phyloP scores from a whole-genome alignment of 1,140 invertebrate genomes.

The Atta colombica region DNA sequence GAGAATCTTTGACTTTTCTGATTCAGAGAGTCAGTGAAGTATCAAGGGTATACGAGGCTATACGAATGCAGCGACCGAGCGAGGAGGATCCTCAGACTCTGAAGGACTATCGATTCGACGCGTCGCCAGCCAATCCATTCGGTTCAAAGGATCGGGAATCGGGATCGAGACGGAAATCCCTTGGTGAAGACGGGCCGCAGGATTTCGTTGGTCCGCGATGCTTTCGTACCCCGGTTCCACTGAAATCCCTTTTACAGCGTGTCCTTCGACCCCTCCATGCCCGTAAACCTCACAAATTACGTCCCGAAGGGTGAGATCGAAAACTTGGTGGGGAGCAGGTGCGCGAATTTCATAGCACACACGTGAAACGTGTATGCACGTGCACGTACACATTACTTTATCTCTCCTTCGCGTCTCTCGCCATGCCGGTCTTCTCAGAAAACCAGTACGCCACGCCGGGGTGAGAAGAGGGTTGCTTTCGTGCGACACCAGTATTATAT shows the following conservation, averaged over 20 bases:
- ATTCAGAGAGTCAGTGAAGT: slow-evolving; percentile 23
- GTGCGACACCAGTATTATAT: slow-evolving; percentile 63
- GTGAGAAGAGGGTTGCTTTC: slow-evolving; percentile 53
- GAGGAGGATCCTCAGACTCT: slow-evolving; percentile 54
- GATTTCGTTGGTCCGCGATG: slow-evolving; percentile 57
- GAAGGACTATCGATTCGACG: slow-evolving; percentile 62
- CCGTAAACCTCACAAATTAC: slow-evolving; percentile 78
- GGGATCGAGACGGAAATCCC: slow-evolving; percentile 67
- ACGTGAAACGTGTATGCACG: slow-evolving; percentile 29
- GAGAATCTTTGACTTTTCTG: slow-evolving; percentile 54
- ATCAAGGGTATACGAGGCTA: slow-evolving; percentile 47
- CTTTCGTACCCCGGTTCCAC: slow-evolving; percentile 44
- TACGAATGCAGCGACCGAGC: slow-evolving; percentile 41
- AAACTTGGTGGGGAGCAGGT: slow-evolving; percentile 73
- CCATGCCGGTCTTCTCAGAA: slow-evolving; percentile 23
- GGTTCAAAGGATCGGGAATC: slow-evolving; percentile 70
- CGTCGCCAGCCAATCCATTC: slow-evolving; percentile 69
- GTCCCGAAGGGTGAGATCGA: slow-evolving; percentile 67
- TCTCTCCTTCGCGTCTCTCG: neutral
- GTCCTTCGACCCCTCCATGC: slow-evolving; percentile 71
- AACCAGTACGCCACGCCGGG: slow-evolving; percentile 21
- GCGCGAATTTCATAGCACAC: slow-evolving; percentile 63
- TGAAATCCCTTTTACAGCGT: slow-evolving; percentile 75
- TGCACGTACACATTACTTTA: slow-evolving; percentile 45
- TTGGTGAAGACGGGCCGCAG: slow-evolving; percentile 44